Percentiles rank a stretch among this genome's conserved stretches.
phyloP scores from a whole-genome alignment of 2,797 vertebrate genomes.

The Limnodromus scolopaceus region DNA sequence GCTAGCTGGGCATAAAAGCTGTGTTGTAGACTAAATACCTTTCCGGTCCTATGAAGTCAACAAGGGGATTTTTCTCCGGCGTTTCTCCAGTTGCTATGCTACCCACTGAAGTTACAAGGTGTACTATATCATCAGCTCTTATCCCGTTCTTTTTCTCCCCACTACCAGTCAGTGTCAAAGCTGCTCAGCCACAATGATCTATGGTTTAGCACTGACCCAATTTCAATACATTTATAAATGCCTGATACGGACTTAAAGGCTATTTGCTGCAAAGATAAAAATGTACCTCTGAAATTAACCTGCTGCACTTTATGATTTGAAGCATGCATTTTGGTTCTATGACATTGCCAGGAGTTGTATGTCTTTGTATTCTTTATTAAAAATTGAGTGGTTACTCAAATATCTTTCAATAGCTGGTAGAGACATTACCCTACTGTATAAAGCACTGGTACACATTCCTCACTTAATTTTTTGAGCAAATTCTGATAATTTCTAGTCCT shows the following conservation, averaged over 20 bases:
- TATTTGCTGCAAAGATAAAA: conserved; percentile 27
- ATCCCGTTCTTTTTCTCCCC: conserved; percentile 2
- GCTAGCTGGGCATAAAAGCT: conserved; percentile 62
- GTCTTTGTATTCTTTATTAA: not conserved
- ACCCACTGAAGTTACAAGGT: conserved; percentile 25
- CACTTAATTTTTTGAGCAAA: not conserved
- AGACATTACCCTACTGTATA: not conserved
- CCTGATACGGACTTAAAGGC: not conserved
- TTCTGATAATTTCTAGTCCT: not conserved
- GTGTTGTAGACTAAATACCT: conserved; percentile 59
- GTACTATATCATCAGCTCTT: not conserved
- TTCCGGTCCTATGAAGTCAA: conserved; percentile 56
- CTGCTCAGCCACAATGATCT: not conserved
- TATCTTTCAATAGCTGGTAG: not conserved
- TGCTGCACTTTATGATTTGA: not conserved
- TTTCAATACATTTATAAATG: not conserved
- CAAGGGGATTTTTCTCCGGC: conserved; percentile 47
- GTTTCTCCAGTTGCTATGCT: conserved; percentile 44
- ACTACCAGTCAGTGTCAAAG: not conserved
- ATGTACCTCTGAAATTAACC: not conserved
- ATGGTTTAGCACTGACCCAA: conserved; percentile 6
- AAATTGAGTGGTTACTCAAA: not conserved
- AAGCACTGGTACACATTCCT: not conserved
- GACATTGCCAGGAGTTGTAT: not conserved
- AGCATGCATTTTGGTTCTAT: not conserved